Base-by-base conservation (phyloP, 2,113 vertebrate species). In the Gambusia affinis region DNA sequence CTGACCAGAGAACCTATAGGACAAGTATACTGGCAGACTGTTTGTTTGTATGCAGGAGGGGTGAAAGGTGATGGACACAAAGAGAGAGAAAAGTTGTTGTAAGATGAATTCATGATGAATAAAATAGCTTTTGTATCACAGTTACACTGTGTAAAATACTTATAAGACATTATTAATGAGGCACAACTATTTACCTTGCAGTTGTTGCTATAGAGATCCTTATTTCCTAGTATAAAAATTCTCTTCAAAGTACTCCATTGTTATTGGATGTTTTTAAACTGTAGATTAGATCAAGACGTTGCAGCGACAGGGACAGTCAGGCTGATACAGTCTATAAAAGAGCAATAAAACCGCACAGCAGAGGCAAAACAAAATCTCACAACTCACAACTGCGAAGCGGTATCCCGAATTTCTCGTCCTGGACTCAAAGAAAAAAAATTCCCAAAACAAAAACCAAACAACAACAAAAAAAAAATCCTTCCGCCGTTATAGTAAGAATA, bases 231-330 rank as follows among this genome's bases (percentile, higher is more conserved):
- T 19, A 84, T 66, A 70, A 79, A 84, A 78, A 79, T 88, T 83
- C 68, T 71, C 75, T 67, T 90, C 75, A 12, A 87, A 84, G 85
- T 90, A 88, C 67, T 91, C 92, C 92, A 92, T 91, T 75, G 85
- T 78, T 67, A 67, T 64, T 60, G 28, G 37, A 66, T 60, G 69
- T 30, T 79, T 61, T 72, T 72, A 0, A 70, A 77, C 57, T 61
- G 70, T 30, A 73, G 54, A 67, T 39, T 27, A 12, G 83, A 80
- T 82, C 57, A 39, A 70, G 0, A 61, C 14, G 66, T 74, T 57
- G 17, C 19, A n/a, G 87, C 89, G 75, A 79, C 82, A 83, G 86
- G 76, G 72, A 78, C 74, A 80, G 54, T 88, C 83, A 82, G 78
- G 42, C 60, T 66, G 73, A 88, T 81, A 51, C 73, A 85, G 79